Percentiles rank a stretch among this genome's conserved stretches.
These are phyloP conservation scores for Turritopsis dohrnii DNA, from an alignment of 30 jellyfish, hydroid and myxozoan species.

Conservation along the genomic window DNA sequence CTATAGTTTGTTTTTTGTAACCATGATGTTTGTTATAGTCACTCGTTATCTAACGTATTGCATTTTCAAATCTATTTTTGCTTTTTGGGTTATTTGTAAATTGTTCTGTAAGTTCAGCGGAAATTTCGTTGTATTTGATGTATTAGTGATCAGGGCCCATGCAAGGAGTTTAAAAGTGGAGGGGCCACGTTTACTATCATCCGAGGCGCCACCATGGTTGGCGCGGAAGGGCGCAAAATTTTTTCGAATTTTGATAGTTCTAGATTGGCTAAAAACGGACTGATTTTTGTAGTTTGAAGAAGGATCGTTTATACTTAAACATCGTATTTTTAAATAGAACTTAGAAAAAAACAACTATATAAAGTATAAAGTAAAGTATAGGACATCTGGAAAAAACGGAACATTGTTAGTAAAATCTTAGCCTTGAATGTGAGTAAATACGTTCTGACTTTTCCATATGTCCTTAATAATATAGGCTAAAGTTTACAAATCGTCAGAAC, in stretches of 20 bases:
- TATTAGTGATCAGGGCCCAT: background rate
- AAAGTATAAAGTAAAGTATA: background rate
- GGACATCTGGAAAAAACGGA: background rate
- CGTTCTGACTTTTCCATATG: background rate
- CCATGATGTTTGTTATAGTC: too few species aligned
- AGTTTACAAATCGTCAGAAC: background rate
- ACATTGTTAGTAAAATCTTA: background rate
- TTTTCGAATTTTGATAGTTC: background rate
- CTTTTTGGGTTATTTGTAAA: too few species aligned
- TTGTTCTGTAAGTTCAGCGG: too few species aligned
- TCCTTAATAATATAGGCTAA: background rate
- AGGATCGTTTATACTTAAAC: background rate
- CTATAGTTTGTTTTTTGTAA: too few species aligned
- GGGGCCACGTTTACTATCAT: background rate
- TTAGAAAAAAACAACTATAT: background rate
- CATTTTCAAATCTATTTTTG: too few species aligned
- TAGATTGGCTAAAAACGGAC: background rate
- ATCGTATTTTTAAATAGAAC: background rate
- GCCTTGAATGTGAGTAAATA: background rate
- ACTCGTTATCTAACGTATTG: too few species aligned
- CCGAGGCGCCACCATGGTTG: background rate
- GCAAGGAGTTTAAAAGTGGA: background rate
- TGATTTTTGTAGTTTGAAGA: background rate
- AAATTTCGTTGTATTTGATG: too few species aligned
- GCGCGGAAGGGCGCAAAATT: background rate